phyloP scores from a whole-genome alignment of 2,113 vertebrate genomes.

The Cisticola juncidis region DNA sequence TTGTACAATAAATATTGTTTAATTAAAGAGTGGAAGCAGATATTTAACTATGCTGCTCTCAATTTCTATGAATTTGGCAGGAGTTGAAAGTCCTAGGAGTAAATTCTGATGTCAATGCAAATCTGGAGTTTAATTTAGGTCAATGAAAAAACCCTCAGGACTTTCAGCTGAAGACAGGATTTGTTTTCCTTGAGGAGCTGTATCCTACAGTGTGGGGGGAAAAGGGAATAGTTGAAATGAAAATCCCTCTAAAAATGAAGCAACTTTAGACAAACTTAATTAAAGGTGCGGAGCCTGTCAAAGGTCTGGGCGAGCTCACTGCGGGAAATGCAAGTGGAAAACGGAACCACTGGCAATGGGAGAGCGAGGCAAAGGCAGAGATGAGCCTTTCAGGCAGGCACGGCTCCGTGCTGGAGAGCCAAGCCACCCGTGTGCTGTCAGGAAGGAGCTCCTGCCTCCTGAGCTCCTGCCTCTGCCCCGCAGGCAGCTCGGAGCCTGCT shows the following conservation, averaged over 20 bases:
- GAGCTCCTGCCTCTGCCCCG: not conserved
- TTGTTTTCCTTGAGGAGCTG: not conserved
- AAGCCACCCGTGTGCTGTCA: accelerated
- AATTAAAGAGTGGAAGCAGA: constrained; percentile 7
- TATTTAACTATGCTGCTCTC: not conserved
- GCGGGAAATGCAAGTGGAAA: not conserved
- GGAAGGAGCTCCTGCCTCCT: not conserved
- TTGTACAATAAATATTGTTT: constrained; percentile 2
- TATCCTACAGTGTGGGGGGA: not conserved
- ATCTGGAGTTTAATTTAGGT: constrained; percentile 18
- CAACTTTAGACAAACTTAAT: not conserved
- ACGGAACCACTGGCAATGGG: accelerated
- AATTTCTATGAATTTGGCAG: not conserved
- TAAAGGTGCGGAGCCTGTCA: not conserved
- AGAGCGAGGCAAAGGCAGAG: not conserved
- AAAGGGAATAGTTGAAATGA: not conserved
- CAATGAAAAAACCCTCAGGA: not conserved
- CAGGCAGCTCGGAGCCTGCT: accelerated
- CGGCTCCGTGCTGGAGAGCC: accelerated
- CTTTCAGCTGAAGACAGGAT: not conserved
- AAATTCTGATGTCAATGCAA: constrained; percentile 27
- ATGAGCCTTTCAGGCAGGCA: not conserved
- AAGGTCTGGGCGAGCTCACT: not conserved
- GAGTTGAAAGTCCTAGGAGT: constrained; percentile 1
- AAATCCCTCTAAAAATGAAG: not conserved